Conservation (phyloP, 30 jellyfish, hydroid and myxozoan genomes). For the Cassiopea xamachana region DNA sequence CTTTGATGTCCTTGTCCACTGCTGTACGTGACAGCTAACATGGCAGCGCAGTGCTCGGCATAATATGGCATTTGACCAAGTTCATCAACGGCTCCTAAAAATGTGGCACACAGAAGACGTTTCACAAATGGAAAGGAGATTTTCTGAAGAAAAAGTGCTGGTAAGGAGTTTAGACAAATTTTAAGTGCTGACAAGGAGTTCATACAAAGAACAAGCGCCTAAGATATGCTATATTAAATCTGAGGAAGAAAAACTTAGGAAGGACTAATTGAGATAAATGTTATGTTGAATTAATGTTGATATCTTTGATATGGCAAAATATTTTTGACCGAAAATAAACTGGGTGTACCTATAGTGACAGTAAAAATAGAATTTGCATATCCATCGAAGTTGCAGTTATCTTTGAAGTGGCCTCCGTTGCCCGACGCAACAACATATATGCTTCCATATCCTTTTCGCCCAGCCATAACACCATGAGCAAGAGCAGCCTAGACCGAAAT, state of each 20-base stretch:
- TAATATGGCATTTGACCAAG: conserved; percentile 99
- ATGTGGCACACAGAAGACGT: neutral
- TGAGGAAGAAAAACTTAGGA: too few species aligned
- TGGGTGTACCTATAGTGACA: conserved; percentile 83
- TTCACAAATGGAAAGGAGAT: too few species aligned
- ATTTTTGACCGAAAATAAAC: too few species aligned
- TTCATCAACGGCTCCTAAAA: conserved; percentile 96
- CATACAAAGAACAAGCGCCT: too few species aligned
- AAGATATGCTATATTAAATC: too few species aligned
- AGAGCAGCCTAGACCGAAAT: conserved; percentile 84
- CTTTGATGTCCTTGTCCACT: conserved; percentile 99
- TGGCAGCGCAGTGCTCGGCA: conserved; percentile 99
- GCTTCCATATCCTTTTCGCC: conserved; percentile 97
- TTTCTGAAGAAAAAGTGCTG: too few species aligned
- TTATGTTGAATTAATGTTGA: too few species aligned
- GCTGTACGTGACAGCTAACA: conserved; percentile 99
- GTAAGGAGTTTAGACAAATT: too few species aligned
- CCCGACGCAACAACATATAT: conserved; percentile 99
- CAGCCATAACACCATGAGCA: conserved; percentile 98
- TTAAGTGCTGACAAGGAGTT: too few species aligned
- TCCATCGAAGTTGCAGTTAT: conserved; percentile 99
- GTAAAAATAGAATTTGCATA: conserved; percentile 98
- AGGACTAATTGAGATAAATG: too few species aligned
- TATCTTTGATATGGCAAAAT: too few species aligned
- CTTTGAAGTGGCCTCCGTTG: conserved; percentile 99